Evolutionary conservation across 2,888 invertebrate species (phyloP), one percentile per base, ranked within the genome.

Genomic region (Theretra japonica): DNA sequence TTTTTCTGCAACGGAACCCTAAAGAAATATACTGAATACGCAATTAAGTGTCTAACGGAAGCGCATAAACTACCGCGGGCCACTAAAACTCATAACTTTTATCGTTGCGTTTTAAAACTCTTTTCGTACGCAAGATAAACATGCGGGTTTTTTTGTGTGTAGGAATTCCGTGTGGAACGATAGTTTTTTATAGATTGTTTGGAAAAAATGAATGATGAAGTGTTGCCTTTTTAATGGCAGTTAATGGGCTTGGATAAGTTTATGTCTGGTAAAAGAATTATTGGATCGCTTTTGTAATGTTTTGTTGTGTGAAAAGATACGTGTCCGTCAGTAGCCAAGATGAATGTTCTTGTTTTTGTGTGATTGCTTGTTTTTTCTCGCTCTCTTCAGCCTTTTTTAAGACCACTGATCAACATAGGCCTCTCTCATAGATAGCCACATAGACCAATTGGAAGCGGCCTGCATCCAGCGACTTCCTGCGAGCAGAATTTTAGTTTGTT

Each of bases 71-170:
- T n/a, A 23, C 48, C 23, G 17, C 48, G 23, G 62, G 48, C 23
- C 21, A 41, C 21, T 65, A 65, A 65, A 48, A 65, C 23, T 60
- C 60, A 41, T 73, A 59, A 69, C 69, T 59, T 75, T 74, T 68
- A 72, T 68, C 53, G 53, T 33, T 21, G 53, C n/a, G 41, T 65
- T 65, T 65, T 65, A 65, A 65, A 65, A 48, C 33, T n/a, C 4
- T 28, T 19, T 28, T 30, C 60, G n/a, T 65, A 41, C 17, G 65
- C 19, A 48, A 23, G 65, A 65, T 48, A 65, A 65, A 65, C 65
- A 65, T 65, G 65, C 23, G 65, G 65, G 65, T 48, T 23, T 62
- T 65, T 48, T 41, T 65, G n/a, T n/a, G n/a, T n/a, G 5, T 23
- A 62, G 2, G 48, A 48, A 48, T 65, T 41, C 48, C 11, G 41